Percentiles rank a stretch among this genome's conserved stretches.
phyloP scores from a whole-genome alignment of 2,888 invertebrate species.

The Latrodectus hesperus region DNA sequence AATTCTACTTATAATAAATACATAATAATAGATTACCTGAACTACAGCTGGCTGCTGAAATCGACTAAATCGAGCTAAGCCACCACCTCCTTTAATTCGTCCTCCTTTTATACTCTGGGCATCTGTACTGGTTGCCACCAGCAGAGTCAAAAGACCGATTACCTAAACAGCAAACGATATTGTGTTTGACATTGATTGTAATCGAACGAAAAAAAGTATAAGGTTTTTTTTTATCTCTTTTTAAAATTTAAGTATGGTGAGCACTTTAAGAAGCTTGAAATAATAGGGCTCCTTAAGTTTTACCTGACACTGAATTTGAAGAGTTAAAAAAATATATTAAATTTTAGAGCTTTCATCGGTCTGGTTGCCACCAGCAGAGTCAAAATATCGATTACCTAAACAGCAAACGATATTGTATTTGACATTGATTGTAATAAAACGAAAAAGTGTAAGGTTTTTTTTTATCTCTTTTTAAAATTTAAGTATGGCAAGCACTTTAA shows the following conservation, averaged over 20 bases:
- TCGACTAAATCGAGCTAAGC: background rate
- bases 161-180: conserved; percentile 12
- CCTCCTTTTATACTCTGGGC: conserved; percentile 45
- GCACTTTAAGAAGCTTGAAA: too few species aligned
- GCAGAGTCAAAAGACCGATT: conserved; percentile 43
- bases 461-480: too few species aligned
- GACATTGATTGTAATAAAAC: background rate
- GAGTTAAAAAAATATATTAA: too few species aligned
- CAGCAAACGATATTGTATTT: background rate
- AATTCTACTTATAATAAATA: background rate
- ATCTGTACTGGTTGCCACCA: conserved; percentile 42
- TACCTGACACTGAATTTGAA: too few species aligned
- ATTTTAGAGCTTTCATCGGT: too few species aligned
- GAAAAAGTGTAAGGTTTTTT: background rate
- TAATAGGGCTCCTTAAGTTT: too few species aligned
- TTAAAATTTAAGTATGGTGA: too few species aligned
- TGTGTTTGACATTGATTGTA: background rate
- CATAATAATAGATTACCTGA: background rate
- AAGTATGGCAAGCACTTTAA: too few species aligned
- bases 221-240: too few species aligned
- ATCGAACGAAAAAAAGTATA: background rate
- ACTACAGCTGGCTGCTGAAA: background rate
- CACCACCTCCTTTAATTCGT: conserved; percentile 19
- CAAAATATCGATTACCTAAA: conserved; percentile 34
- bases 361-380: conserved; percentile 50